phyloP scores from a whole-genome alignment of 2,113 vertebrate genomes.

The Chaetorhynchus papuensis region DNA sequence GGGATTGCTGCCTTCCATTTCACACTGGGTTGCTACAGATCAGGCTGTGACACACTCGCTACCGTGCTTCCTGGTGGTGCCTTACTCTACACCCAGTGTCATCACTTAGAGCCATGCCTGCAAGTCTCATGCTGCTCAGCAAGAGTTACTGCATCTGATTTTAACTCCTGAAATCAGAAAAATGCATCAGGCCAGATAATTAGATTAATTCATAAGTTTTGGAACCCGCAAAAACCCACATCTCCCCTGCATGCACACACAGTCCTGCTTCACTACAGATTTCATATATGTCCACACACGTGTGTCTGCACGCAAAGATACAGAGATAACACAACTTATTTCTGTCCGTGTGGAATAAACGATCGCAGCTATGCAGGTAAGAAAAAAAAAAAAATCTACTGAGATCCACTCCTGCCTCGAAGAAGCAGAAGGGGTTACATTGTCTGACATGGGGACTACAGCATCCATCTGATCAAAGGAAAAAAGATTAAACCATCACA shows the following conservation, averaged over 20 bases:
- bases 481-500: constrained; percentile 49
- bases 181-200: background rate
- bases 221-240: background rate
- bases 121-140: background rate
- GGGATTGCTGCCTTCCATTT: background rate
- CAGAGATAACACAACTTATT: background rate
- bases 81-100: background rate
- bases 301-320: background rate
- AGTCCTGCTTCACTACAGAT: background rate
- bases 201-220: background rate
- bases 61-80: background rate
- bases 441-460: background rate
- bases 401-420: background rate
- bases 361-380: background rate
- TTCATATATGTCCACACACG: background rate
- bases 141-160: background rate
- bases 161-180: background rate
- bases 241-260: background rate
- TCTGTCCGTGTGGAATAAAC: background rate
- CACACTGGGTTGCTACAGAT: background rate
- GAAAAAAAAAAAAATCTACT: background rate
- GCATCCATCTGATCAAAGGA: constrained; percentile 7
- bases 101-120: background rate
- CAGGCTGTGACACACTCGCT: background rate
- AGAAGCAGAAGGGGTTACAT: background rate